Conservation (phyloP, 2,888 invertebrate species). For the Drosophila prostipennis region DNA sequence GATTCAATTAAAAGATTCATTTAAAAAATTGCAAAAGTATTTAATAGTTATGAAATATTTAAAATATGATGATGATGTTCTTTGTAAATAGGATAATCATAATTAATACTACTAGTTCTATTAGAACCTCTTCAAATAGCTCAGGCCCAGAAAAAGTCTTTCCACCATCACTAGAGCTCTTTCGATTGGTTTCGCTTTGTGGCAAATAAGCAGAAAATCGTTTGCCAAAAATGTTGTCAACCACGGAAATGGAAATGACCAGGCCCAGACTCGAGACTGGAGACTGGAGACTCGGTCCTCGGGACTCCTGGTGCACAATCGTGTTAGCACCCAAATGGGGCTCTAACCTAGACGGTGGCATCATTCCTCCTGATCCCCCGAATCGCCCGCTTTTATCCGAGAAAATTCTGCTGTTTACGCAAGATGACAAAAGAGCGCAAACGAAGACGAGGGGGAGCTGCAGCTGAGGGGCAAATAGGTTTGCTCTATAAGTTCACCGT, state of each 20-base stretch:
- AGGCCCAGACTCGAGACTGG: slow-evolving; percentile 37
- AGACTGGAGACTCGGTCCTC: slow-evolving; percentile 12
- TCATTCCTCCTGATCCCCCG: slow-evolving; percentile 7
- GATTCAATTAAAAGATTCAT: too few relatives aligned
- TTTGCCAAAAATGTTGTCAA: slow-evolving; percentile 81
- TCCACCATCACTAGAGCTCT: slow-evolving; percentile 31
- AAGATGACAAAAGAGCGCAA: slow-evolving; percentile 62
- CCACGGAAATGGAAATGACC: slow-evolving; percentile 74
- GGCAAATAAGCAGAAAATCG: slow-evolving; percentile 82
- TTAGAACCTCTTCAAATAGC: background rate
- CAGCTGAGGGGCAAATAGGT: slow-evolving; percentile 32
- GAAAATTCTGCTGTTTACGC: slow-evolving; percentile 56
- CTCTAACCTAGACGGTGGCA: slow-evolving; percentile 22
- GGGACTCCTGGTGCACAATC: slow-evolving; percentile 33
- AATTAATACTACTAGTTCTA: too few relatives aligned
- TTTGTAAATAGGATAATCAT: too few relatives aligned
- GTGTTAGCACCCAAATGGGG: slow-evolving; percentile 50
- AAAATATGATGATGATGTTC: background rate
- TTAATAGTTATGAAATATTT: too few relatives aligned
- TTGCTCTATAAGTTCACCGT: slow-evolving; percentile 48
- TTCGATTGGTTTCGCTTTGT: slow-evolving; percentile 60
- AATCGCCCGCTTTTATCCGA: slow-evolving; percentile 26
- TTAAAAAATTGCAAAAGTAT: too few relatives aligned
- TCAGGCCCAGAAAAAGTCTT: background rate
- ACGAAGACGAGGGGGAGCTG: slow-evolving; percentile 11